These are phyloP conservation scores for Neoitamus cyanurus DNA, from an alignment of 2,888 invertebrate genomes.

Conservation along the genomic window DNA sequence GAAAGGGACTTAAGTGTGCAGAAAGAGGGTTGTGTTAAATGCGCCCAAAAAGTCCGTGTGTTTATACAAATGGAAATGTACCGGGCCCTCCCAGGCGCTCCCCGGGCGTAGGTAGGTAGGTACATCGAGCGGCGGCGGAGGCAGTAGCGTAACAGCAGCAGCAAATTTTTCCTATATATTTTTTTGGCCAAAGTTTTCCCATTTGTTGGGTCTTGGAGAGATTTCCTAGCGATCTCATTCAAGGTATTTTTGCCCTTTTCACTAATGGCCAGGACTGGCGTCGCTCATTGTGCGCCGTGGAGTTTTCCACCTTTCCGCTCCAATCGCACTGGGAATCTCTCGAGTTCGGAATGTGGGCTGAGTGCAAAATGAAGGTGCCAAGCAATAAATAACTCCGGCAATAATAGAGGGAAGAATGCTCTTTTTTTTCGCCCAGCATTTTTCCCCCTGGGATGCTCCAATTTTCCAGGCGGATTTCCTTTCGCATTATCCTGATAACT, in stretches of 20 bases:
- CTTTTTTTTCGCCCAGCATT: slow-evolving; percentile 22
- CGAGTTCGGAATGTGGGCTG: slow-evolving; percentile 29
- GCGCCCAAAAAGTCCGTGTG: slow-evolving; percentile 28
- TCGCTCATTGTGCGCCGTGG: slow-evolving; percentile 24
- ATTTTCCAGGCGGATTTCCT: slow-evolving; percentile 46
- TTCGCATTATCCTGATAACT: slow-evolving; percentile 37
- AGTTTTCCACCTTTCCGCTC: slow-evolving; percentile 38
- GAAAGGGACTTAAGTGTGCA: slow-evolving; percentile 38
- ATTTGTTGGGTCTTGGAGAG: slow-evolving; percentile 15
- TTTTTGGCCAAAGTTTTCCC: slow-evolving; percentile 32
- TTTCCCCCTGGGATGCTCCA: slow-evolving; percentile 46
- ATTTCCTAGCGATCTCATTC: slow-evolving; percentile 40
- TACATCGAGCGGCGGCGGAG: not conserved
- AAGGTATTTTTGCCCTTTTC: slow-evolving; percentile 46
- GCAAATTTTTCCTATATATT: slow-evolving; percentile 25
- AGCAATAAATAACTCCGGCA: slow-evolving; percentile 45
- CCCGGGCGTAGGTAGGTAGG: not conserved
- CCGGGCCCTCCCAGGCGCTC: not conserved
- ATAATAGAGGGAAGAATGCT: slow-evolving; percentile 22
- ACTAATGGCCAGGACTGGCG: slow-evolving; percentile 38
- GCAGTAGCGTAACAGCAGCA: not conserved
- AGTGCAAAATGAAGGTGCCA: slow-evolving; percentile 45
- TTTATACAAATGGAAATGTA: slow-evolving; percentile 7
- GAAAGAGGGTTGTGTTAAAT: slow-evolving; percentile 41
- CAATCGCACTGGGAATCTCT: slow-evolving; percentile 18